Evolutionary conservation across 1,140 invertebrate genomes (phyloP).

Genomic region (Temnothorax nylanderi): DNA sequence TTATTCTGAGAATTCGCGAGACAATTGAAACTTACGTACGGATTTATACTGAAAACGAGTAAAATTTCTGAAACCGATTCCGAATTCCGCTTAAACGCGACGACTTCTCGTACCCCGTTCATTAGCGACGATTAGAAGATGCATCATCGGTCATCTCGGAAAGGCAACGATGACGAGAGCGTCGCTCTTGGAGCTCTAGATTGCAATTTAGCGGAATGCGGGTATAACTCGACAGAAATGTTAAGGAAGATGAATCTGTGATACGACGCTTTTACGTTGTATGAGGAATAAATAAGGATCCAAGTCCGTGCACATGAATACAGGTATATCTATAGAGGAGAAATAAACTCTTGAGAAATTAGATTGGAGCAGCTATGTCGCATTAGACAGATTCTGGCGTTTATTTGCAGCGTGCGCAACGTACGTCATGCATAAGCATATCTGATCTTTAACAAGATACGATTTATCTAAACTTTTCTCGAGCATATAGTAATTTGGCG

Average conservation of each 20-base stretch:
- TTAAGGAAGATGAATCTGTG: neutral
- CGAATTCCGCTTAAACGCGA: neutral
- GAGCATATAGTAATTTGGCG: neutral
- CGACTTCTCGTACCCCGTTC: conserved; percentile 20
- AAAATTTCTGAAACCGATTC: conserved; percentile 11
- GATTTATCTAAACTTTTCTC: neutral
- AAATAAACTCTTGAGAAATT: neutral
- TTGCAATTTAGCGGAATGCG: conserved; percentile 39
- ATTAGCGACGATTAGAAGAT: conserved; percentile 41
- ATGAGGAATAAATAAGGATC: neutral
- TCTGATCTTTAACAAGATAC: conserved; percentile 5
- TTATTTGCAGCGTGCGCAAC: neutral
- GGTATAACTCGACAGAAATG: conserved; percentile 13
- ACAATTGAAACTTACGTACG: neutral
- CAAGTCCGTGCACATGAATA: neutral
- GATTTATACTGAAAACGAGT: too few relatives aligned
- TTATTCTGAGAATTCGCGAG: neutral
- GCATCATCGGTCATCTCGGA: conserved; percentile 43
- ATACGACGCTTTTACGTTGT: neutral
- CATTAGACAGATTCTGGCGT: neutral
- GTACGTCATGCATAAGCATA: neutral
- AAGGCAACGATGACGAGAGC: conserved; percentile 29
- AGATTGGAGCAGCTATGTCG: neutral
- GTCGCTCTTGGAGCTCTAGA: conserved; percentile 21
- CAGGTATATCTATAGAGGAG: neutral